Base-by-base conservation (phyloP, 2,113 vertebrate species). In the Perca flavescens region DNA sequence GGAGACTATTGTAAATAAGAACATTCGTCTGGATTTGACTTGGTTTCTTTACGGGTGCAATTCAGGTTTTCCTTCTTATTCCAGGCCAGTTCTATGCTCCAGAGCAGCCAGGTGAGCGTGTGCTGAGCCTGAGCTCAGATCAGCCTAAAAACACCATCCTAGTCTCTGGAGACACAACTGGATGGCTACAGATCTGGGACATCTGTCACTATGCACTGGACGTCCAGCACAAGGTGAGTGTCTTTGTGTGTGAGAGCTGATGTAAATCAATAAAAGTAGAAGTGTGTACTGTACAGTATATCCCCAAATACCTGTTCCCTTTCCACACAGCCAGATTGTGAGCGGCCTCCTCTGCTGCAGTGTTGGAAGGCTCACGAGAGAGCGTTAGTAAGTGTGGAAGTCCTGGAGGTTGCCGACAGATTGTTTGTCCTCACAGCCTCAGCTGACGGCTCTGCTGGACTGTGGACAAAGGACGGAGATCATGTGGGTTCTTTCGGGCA, bases 121-220 rank as follows among this genome's bases (percentile, higher is more conserved):
- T 95, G 21, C 68, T 91, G 28, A 86, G 83, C n/a, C 74, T 94
- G 61, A 89, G 67, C 70, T 89, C 92, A 36, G 90, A 93, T 76
- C 86, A 91, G 34, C 50, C 75, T 15, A 60, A 85, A 64, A 95
- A 94, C 79, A 89, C 56, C 21, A 34, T 94, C n/a, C 92, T 95
- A 14, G 75, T 95, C 53, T 94, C 90, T 40, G 94, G 92, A 81
- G 93, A 94, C 88, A 90, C 90, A 2, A 3, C 81, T 0, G 94
- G 91, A 31, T 78, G 61, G 40, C 78, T 94, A 73, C 88, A 93
- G 17, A 57, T 93, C 50, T 95, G 93, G 93, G 93, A 94, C 68
- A 91, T 95, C 69, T 88, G 85, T 57, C 25, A 70, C n/a, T 92
- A 86, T 31, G 91, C 79, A 9, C 68, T 93, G 19, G 46, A 79